Conservation (phyloP, 2,888 invertebrate species). For the Watsonalla binaria region DNA sequence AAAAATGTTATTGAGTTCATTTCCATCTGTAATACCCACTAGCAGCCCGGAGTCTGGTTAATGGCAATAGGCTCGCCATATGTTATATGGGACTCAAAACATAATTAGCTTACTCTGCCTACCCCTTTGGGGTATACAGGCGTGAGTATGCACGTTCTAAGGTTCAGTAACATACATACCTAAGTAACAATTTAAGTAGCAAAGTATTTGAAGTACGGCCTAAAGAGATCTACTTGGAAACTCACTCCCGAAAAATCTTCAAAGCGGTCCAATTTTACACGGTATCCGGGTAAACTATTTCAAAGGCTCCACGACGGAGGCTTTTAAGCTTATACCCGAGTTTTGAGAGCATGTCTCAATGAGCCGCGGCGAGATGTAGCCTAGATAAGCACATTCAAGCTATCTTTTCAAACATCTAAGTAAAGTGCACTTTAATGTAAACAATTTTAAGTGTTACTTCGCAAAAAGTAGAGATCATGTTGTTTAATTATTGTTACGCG, state of each 20-base stretch:
- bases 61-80: too few relatives aligned
- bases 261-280: neutral
- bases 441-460: neutral
- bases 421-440: neutral
- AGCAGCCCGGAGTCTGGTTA: too few relatives aligned
- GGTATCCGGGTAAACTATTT: neutral
- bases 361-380: conserved; percentile 43
- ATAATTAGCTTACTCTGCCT: too few relatives aligned
- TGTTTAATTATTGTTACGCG: too few relatives aligned
- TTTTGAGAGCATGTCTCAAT: conserved; percentile 33
- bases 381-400: conserved; percentile 38
- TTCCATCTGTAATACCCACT: too few relatives aligned
- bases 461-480: too few relatives aligned
- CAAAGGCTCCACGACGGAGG: conserved; percentile 10
- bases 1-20: too few relatives aligned
- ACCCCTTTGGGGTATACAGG: too few relatives aligned
- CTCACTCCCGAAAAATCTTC: neutral
- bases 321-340: conserved; percentile 19
- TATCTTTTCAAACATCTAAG: conserved; percentile 2
- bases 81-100: too few relatives aligned
- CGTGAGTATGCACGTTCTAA: too few relatives aligned
- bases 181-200: too few relatives aligned
- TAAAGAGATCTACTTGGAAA: neutral
- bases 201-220: neutral
- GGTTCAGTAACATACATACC: too few relatives aligned